These are phyloP conservation scores for Pseudochirops cupreus DNA, from an alignment of 2,797 vertebrate genomes.

Conservation along the genomic window DNA sequence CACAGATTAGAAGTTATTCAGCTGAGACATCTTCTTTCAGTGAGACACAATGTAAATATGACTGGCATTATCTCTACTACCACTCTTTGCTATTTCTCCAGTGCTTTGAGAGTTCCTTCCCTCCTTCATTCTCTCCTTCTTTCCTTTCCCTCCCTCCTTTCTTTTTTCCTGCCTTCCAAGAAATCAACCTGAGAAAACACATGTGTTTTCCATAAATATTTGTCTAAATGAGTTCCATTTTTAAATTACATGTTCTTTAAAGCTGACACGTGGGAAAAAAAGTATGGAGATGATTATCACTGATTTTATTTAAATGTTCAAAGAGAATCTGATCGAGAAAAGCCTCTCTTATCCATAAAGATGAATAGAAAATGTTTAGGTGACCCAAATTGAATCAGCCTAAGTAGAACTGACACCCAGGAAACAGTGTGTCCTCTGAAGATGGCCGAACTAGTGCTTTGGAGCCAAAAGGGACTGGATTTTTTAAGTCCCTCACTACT, in stretches of 20 bases:
- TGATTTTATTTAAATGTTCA: conserved; percentile 66
- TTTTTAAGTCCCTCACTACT: conserved; percentile 17
- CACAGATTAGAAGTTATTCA: conserved; percentile 83
- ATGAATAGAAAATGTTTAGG: conserved; percentile 57
- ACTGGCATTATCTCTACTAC: conserved; percentile 50
- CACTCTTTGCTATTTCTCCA: conserved; percentile 67
- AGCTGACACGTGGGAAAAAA: conserved; percentile 28
- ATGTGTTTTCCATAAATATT: conserved; percentile 65
- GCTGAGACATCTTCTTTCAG: conserved; percentile 69
- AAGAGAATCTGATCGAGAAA: conserved; percentile 66
- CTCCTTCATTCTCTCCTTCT: neutral
- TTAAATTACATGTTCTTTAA: conserved; percentile 40
- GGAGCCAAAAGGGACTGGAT: neutral
- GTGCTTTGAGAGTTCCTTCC: conserved; percentile 49
- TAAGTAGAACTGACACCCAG: neutral
- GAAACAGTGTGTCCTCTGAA: neutral
- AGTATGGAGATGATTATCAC: conserved; percentile 40
- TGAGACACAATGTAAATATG: conserved; percentile 70
- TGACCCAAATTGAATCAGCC: conserved; percentile 9
- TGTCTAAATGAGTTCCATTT: conserved; percentile 58
- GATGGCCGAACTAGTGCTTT: conserved; percentile 24
- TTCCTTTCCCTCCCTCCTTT: conserved; percentile 47
- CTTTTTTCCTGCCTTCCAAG: conserved; percentile 42
- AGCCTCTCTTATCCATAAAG: conserved; percentile 47
- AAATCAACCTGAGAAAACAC: conserved; percentile 48